Percentiles rank a stretch among this genome's conserved stretches.
These are phyloP conservation scores for Elanoides forficatus DNA, from an alignment of 2,113 vertebrate species.

Conservation along the genomic window DNA sequence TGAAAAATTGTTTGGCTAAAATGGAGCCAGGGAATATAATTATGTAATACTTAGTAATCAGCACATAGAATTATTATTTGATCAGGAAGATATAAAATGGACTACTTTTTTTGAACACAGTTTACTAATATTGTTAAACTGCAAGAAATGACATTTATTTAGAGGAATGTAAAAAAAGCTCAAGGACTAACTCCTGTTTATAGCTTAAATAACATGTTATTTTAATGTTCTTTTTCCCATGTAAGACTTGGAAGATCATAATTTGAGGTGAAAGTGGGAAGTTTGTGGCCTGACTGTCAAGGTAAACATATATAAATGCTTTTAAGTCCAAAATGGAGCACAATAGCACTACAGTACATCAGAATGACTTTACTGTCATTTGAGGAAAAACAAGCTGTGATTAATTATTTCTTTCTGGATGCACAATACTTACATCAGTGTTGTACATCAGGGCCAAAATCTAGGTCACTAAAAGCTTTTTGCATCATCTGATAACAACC, in stretches of 20 bases:
- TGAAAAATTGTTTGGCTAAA: slow-evolving; percentile 14
- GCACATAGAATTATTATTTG: slow-evolving; percentile 49
- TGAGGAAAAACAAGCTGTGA: background rate
- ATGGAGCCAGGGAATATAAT: slow-evolving; percentile 36
- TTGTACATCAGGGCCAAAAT: background rate
- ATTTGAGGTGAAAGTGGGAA: background rate
- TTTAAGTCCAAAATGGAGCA: background rate
- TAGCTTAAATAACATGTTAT: background rate
- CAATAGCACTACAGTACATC: background rate
- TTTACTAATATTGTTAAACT: slow-evolving; percentile 50
- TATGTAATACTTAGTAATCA: slow-evolving; percentile 24
- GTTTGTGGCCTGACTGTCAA: background rate
- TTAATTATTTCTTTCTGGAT: background rate
- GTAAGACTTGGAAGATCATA: background rate
- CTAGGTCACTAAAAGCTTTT: slow-evolving; percentile 34
- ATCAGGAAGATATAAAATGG: slow-evolving; percentile 58
- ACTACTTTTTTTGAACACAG: background rate
- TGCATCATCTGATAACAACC: background rate
- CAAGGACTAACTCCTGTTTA: background rate
- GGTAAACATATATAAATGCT: background rate
- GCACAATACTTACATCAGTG: background rate
- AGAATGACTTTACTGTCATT: background rate
- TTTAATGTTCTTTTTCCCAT: background rate
- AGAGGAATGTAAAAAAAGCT: slow-evolving; percentile 22
- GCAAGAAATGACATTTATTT: slow-evolving; percentile 33